Evolutionary conservation across 2,113 vertebrate species (phyloP).

Genomic region (Tauraco erythrolophus): DNA sequence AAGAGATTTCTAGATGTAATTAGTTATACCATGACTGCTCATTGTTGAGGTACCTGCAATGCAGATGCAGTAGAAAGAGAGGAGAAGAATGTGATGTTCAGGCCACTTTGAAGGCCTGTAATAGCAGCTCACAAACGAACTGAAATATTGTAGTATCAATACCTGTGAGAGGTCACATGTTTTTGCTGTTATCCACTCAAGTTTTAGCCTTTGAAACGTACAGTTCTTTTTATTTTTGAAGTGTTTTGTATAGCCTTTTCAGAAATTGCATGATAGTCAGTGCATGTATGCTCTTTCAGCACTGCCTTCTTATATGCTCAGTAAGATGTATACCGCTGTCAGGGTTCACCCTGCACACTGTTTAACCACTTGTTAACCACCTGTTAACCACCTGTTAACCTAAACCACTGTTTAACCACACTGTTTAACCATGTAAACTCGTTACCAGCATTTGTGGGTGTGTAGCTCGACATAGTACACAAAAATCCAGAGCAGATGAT

Average conservation of each 20-base stretch:
- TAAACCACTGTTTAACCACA: no score
- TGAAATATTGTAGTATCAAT: background rate
- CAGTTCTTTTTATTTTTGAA: background rate
- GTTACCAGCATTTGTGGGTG: background rate
- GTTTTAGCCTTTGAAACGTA: background rate
- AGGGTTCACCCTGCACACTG: background rate
- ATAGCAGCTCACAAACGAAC: background rate
- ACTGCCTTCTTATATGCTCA: background rate
- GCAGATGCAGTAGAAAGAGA: background rate
- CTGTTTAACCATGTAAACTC: background rate
- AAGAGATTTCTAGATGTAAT: background rate
- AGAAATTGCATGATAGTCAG: background rate
- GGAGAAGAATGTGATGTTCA: background rate
- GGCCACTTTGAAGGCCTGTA: background rate
- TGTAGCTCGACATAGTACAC: background rate
- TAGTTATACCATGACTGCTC: background rate
- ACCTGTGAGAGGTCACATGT: background rate
- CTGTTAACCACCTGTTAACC: no score
- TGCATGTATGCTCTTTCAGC: background rate
- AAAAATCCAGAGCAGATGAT: background rate
- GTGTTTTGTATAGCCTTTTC: background rate
- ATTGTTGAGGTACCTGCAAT: background rate
- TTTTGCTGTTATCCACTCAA: background rate
- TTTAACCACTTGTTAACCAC: no score
- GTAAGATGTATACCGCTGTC: no score